A percentile compares a stretch with the other conserved stretches of the same genome.
phyloP scores from a whole-genome alignment of 2,797 vertebrate species.

The Protosalanx chinensis region DNA sequence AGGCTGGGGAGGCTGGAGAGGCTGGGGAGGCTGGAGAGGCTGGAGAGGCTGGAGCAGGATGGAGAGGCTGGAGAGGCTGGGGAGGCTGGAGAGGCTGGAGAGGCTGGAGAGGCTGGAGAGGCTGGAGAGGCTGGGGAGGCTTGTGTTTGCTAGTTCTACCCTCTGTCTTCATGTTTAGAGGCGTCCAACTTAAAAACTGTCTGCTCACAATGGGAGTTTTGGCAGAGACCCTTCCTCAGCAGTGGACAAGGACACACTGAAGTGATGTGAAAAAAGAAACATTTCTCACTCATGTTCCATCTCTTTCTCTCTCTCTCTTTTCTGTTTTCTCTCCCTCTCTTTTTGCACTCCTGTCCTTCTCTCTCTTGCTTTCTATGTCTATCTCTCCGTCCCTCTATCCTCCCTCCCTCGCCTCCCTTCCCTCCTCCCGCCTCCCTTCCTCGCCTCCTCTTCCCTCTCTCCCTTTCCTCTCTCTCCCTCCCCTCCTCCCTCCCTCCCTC shows the following conservation, averaged over 20 bases:
- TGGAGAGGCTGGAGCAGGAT: too few relatives aligned
- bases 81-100: too few relatives aligned
- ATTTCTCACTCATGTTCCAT: conserved; percentile 22
- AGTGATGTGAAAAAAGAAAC: conserved; percentile 22
- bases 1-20: too few relatives aligned
- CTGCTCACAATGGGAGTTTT: conserved; percentile 43
- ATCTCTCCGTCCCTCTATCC: conserved; percentile 10
- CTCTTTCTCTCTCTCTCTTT: conserved; percentile 18
- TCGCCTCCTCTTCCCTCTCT: conserved; percentile 19
- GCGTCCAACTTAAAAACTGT: conserved; percentile 26
- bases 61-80: too few relatives aligned
- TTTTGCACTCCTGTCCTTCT: conserved; percentile 19
- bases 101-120: background rate
- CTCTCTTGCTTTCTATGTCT: background rate
- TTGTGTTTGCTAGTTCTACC: conserved; percentile 11
- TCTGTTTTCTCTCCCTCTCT: conserved; percentile 18
- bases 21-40: too few relatives aligned
- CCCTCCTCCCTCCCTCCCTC: conserved; percentile 17
- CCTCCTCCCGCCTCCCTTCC: conserved; percentile 14
- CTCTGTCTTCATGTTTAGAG: conserved; percentile 18
- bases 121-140: background rate
- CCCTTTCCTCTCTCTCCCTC: conserved; percentile 2
- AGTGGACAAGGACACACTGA: conserved; percentile 48
- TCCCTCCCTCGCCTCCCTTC: conserved; percentile 11
- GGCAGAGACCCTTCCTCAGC: conserved; percentile 41